Evolutionary conservation across 2,797 vertebrate genomes (phyloP), one percentile per base, ranked within the genome.

Genomic region (Ibycter americanus): DNA sequence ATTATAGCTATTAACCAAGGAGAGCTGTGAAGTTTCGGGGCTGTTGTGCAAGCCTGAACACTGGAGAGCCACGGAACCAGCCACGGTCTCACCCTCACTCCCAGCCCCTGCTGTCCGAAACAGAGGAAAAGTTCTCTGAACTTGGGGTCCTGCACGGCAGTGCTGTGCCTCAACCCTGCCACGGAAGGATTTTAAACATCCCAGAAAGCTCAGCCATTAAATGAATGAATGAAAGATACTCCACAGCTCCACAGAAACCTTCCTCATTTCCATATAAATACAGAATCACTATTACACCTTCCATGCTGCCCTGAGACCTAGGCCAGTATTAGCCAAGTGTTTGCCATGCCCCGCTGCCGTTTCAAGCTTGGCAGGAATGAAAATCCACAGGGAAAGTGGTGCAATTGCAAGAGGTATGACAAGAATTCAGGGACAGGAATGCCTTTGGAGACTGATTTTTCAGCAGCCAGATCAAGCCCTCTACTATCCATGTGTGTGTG

Each of bases 351-450:
- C 68, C 4, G 12, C 68, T 65, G 84, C 83, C 89, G n/a, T 67
- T 89, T 83, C 83, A 23, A 44, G 93, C 78, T 83, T 26, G 56
- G 61, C 83, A 87, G 92, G 81, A 85, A 93, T 1, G 3, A 54
- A 85, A 91, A 91, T 66, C 68, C 87, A 66, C 40, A 36, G 78
- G 67, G 27, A 40, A 79, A 82, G 74, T 6, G 26, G 73, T 42
- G 85, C 49, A 27, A 73, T 4, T 65, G 83, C 67, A 76, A 84
- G 65, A 89, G 90, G 74, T 92, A 91, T 55, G 87, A 74, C 86
- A 77, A 52, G 87, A 89, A 87, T 81, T 83, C 87, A 23, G 72
- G 82, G 87, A 26, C 49, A 61, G 94, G 81, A 85, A 83, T 83
- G 59, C 77, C 83, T 82, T 54, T 5, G 17, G 81, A 90, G 87